Percentiles rank a stretch among this genome's conserved stretches.
phyloP scores from a whole-genome alignment of 2,797 vertebrate genomes.

The Scolopax rusticola region DNA sequence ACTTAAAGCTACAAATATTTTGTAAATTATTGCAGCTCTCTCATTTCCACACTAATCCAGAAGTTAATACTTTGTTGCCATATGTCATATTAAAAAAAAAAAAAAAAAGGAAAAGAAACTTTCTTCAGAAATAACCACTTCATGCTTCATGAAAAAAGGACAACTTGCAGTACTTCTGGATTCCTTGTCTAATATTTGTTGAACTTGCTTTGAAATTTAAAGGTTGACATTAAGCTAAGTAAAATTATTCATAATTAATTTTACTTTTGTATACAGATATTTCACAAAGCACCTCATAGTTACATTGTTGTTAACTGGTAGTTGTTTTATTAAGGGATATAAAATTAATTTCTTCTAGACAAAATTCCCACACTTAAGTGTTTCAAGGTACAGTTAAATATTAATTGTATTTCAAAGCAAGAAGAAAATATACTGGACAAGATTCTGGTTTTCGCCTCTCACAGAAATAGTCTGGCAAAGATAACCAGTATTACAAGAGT shows the following conservation, averaged over 20 bases:
- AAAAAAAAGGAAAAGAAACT: background rate
- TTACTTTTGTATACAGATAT: background rate
- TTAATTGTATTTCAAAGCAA: constrained; percentile 21
- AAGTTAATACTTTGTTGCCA: background rate
- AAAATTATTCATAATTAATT: background rate
- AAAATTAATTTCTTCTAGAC: background rate
- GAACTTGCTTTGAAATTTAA: constrained; percentile 5
- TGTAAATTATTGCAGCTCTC: background rate
- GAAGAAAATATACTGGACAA: background rate
- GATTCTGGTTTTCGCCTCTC: background rate
- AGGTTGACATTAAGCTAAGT: background rate
- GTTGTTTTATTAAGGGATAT: background rate
- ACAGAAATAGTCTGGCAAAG: background rate
- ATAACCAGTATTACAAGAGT: background rate
- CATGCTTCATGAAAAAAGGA: background rate
- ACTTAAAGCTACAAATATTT: background rate
- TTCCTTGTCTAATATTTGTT: background rate
- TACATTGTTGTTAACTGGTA: background rate
- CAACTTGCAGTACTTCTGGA: background rate
- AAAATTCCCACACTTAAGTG: background rate
- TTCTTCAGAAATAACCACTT: background rate
- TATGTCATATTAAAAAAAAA: background rate
- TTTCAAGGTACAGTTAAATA: background rate
- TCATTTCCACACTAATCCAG: background rate
- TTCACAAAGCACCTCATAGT: background rate